Base-by-base conservation (phyloP, 2,888 invertebrate species). In the Podabrus alpinus region DNA sequence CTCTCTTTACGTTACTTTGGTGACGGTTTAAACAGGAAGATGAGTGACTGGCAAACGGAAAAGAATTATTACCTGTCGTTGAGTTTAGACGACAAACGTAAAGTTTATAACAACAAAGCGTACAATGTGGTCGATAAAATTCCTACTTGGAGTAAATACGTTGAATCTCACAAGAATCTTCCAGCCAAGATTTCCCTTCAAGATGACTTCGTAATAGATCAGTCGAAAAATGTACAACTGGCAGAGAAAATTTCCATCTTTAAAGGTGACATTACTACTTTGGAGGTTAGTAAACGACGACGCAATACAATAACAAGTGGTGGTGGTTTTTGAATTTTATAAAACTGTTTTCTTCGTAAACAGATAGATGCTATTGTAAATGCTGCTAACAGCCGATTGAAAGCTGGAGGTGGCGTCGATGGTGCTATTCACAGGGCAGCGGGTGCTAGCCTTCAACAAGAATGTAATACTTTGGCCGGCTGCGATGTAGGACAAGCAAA, bases 321-420 rank as follows among this genome's bases (percentile, higher is more conserved):
- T 60, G 11, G n/a, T 45, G n/a, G 45, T 45, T 45, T 29, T 45
- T n/a, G 7, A n/a, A 1, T 45, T 45, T 45, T 29, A 10, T 10
- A 60, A 19, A 70, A 67, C 2, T 60, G 10, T 61, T 45, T 45
- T 5, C 10, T 17, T 13, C 15, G 45, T 29, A 9, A 81, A 24
- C 78, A 92, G 92, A 90, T 97, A 73, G 96, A 96, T 88, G 94
- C 93, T 0, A 95, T 97, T 81, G 96, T 96, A 0, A 97, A 97
- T 89, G 97, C 97, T 45, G 97, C 97, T 0, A 97, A 97, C 87
- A 90, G 90, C 0, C 86, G 87, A 16, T 87, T 97, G 61, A 85
- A 90, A 66, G 95, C 95, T 9, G 97, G 97, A 19, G 96, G 96
- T 24, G 96, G 97, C 85, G 97, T 97, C 16, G 97, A 97, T 87